A percentile compares a stretch with the other conserved stretches of the same genome.
Evolutionary conservation across 2,113 vertebrate species (phyloP).

Genomic region (Larimichthys crocea): DNA sequence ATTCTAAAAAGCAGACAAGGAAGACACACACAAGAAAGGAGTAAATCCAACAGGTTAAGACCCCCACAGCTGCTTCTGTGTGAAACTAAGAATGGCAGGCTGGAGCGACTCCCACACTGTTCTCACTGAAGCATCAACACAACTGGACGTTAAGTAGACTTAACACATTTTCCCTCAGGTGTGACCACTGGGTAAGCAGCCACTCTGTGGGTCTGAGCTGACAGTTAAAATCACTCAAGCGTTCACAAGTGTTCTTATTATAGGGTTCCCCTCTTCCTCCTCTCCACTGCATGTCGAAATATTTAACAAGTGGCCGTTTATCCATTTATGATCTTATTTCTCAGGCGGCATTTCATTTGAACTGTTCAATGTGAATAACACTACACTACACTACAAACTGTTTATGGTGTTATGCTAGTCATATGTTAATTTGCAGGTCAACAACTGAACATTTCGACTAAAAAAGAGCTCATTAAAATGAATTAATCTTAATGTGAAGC

Average conservation of each 20-base stretch:
- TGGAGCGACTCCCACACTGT: conserved; percentile 39
- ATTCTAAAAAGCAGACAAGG: conserved; percentile 13
- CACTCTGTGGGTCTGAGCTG: conserved; percentile 28
- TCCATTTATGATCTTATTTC: conserved; percentile 1
- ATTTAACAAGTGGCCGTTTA: conserved; percentile 8
- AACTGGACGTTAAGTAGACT: conserved; percentile 54
- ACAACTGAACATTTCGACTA: not conserved
- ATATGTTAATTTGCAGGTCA: not conserved
- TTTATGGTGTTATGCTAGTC: too few species aligned
- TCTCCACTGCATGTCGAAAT: not conserved
- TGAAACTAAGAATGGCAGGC: conserved; percentile 19
- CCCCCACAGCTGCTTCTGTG: conserved; percentile 2
- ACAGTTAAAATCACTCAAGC: conserved; percentile 22
- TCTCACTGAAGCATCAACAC: conserved; percentile 27
- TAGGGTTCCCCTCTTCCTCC: not conserved
- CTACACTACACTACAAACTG: too few species aligned
- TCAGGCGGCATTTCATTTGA: not conserved
- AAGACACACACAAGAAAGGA: not conserved
- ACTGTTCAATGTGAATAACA: not conserved
- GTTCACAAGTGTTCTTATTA: not conserved
- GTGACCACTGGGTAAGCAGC: conserved; percentile 49
- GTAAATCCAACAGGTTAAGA: conserved; percentile 9
- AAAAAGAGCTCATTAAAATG: not conserved
- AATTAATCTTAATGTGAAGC: not conserved
- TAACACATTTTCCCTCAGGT: conserved; percentile 45